These are phyloP conservation scores for Cephalotes varians DNA, from an alignment of 2,888 invertebrate species.

Conservation along the genomic window DNA sequence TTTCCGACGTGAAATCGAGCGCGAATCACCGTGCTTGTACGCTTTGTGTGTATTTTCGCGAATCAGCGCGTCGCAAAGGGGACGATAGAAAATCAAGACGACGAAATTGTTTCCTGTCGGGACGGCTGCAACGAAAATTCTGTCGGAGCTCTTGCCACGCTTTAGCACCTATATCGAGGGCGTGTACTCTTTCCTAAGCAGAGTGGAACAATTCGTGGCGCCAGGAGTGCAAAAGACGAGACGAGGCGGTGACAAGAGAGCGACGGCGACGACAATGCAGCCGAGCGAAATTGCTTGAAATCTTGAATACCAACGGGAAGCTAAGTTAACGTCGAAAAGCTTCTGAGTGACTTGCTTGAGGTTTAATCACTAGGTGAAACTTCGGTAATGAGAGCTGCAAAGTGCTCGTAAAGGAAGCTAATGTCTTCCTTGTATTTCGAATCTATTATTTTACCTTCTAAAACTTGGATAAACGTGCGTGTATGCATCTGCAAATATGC, in stretches of 20 bases:
- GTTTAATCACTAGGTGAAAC: conserved; percentile 81
- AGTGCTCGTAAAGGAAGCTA: conserved; percentile 80
- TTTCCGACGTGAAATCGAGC: conserved; percentile 33
- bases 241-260: conserved; percentile 35
- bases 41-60: conserved; percentile 33
- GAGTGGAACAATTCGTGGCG: conserved; percentile 64
- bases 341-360: conserved; percentile 80
- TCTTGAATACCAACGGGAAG: conserved; percentile 73
- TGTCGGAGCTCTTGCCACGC: conserved; percentile 2
- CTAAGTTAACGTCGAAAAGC: conserved; percentile 77
- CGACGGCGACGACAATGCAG: conserved; percentile 67
- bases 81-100: conserved; percentile 57
- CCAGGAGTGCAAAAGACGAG: conserved; percentile 48
- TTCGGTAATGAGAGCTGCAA: conserved; percentile 80
- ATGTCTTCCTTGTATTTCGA: conserved; percentile 78
- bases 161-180: conserved; percentile 18
- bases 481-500: conserved; percentile 40
- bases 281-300: conserved; percentile 73
- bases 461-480: conserved; percentile 76
- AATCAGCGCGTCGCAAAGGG: conserved; percentile 56
- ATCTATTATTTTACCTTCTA: conserved; percentile 77
- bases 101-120: conserved; percentile 64
- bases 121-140: conserved; percentile 53
- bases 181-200: conserved; percentile 53
- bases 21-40: conserved; percentile 10